Percentiles rank a stretch among this genome's conserved stretches.
Evolutionary conservation across 2,888 invertebrate species (phyloP).

Genomic region (Mesorhabditis spiculigera): DNA sequence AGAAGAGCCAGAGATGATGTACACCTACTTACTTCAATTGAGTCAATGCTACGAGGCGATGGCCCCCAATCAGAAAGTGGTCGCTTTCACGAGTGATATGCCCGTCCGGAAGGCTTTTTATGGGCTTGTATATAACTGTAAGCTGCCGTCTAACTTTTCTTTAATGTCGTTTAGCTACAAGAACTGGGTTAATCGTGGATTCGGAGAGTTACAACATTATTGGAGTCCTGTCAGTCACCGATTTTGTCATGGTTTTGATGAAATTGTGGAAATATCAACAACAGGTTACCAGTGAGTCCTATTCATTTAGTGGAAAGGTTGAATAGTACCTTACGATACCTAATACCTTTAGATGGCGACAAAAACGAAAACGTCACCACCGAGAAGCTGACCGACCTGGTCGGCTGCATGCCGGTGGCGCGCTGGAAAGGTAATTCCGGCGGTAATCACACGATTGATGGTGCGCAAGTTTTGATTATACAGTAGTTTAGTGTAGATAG

Average conservation of each 20-base stretch:
- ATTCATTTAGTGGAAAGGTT: no score
- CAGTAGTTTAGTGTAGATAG: no score
- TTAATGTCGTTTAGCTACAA: slow-evolving; percentile 18
- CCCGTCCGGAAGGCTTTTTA: slow-evolving; percentile 32
- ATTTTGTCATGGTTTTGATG: slow-evolving; percentile 31
- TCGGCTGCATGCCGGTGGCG: slow-evolving; percentile 1
- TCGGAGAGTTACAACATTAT: slow-evolving; percentile 24
- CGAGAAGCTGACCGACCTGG: neutral
- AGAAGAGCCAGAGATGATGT: slow-evolving; percentile 31
- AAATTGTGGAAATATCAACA: slow-evolving; percentile 14
- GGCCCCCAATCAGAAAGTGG: slow-evolving; percentile 32
- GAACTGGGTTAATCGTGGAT: slow-evolving; percentile 31
- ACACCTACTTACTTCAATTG: slow-evolving; percentile 29
- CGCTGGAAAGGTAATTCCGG: slow-evolving; percentile 5
- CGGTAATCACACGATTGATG: neutral
- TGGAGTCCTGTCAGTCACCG: slow-evolving; percentile 34
- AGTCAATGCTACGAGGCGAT: slow-evolving; percentile 34
- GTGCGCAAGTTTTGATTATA: neutral
- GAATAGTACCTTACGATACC: no score
- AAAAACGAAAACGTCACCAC: neutral
- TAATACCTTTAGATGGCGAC: neutral
- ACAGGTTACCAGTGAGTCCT: neutral
- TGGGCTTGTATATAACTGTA: slow-evolving; percentile 32
- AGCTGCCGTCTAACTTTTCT: slow-evolving; percentile 6
- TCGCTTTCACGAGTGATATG: slow-evolving; percentile 32